Evolutionary conservation across 2,888 invertebrate species (phyloP).

Genomic region (Nemurella pictetii): DNA sequence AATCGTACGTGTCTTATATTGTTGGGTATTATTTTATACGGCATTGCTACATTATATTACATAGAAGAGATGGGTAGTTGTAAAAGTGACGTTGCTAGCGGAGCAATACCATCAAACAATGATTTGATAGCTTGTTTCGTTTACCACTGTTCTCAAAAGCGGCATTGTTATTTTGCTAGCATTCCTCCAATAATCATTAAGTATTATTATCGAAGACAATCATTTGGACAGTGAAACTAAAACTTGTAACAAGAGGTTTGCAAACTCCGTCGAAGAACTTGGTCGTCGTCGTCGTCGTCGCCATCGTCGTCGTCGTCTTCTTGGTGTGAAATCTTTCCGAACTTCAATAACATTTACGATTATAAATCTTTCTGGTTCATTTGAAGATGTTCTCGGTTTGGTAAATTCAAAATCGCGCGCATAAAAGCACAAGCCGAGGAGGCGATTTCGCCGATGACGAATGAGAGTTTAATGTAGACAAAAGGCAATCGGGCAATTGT

Average conservation of each 20-base stretch:
- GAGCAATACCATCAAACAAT: neutral
- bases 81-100: neutral
- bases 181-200: slow-evolving; percentile 20
- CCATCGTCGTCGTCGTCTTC: neutral
- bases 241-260: slow-evolving; percentile 8
- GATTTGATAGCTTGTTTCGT: slow-evolving; percentile 27
- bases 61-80: slow-evolving; percentile 10
- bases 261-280: slow-evolving; percentile 22
- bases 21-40: slow-evolving; percentile 41
- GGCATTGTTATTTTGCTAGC: neutral
- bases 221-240: slow-evolving; percentile 13
- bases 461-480: slow-evolving; percentile 51
- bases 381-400: slow-evolving; percentile 35
- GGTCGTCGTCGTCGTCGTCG: neutral
- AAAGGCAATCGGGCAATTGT: slow-evolving; percentile 49
- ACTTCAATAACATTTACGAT: slow-evolving; percentile 31
- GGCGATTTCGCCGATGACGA: slow-evolving; percentile 49
- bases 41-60: slow-evolving; percentile 28
- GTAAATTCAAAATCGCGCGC: slow-evolving; percentile 15
- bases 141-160: neutral
- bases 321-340: slow-evolving; percentile 13
- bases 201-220: slow-evolving; percentile 19
- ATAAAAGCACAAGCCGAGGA: slow-evolving; percentile 15
- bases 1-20: slow-evolving; percentile 40
- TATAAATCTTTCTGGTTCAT: slow-evolving; percentile 41